phyloP scores from a whole-genome alignment of 2,888 invertebrate genomes.

The Junonia oenone region DNA sequence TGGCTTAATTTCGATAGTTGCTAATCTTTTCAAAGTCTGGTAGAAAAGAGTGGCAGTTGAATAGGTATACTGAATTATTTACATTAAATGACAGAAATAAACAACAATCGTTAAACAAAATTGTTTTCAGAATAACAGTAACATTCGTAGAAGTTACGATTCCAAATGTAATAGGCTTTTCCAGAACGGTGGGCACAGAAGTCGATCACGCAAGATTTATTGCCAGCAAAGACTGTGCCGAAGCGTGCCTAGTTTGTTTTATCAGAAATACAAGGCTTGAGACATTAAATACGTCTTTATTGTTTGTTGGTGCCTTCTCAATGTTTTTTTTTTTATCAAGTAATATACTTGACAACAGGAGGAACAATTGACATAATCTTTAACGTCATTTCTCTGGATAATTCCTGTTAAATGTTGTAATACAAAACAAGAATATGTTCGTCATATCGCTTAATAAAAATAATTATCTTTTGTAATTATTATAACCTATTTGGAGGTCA shows the following conservation, averaged over 20 bases:
- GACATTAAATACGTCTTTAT: not conserved
- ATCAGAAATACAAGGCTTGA: not conserved
- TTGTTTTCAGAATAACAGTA: not conserved
- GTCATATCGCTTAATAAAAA: too few relatives aligned
- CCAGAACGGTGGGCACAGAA: conserved; percentile 20
- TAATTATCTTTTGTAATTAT: too few relatives aligned
- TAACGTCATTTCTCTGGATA: too few relatives aligned
- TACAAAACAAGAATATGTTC: too few relatives aligned
- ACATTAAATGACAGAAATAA: not conserved
- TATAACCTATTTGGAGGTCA: too few relatives aligned
- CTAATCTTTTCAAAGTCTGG: too few relatives aligned
- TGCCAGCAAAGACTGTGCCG: conserved; percentile 5
- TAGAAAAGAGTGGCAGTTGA: too few relatives aligned
- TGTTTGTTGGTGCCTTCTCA: not conserved
- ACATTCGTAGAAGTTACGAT: not conserved
- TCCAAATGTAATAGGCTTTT: conserved; percentile 7
- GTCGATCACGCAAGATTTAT: conserved; percentile 23
- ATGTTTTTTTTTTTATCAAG: too few relatives aligned
- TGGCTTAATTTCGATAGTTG: too few relatives aligned
- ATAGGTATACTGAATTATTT: not conserved
- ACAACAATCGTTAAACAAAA: not conserved
- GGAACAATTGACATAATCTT: too few relatives aligned
- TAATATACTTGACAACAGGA: too few relatives aligned
- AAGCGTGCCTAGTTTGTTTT: not conserved
- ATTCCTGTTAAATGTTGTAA: too few relatives aligned